These are phyloP conservation scores for Parascotia fuliginaria DNA, from an alignment of 2,888 invertebrate genomes.

Conservation along the genomic window DNA sequence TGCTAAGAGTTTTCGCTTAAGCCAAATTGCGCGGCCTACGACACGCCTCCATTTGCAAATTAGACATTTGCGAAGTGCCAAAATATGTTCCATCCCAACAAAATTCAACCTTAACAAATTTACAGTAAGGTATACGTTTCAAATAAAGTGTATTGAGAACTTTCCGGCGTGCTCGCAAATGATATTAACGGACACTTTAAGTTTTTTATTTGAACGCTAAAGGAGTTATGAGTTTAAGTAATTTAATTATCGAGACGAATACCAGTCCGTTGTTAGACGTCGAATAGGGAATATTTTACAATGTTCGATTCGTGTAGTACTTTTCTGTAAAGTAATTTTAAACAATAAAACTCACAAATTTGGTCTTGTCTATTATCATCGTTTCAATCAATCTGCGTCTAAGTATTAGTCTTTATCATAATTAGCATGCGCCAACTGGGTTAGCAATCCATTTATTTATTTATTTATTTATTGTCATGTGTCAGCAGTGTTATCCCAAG, in stretches of 20 bases:
- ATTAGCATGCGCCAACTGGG: too few species aligned
- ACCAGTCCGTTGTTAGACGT: conserved; percentile 11
- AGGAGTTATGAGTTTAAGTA: conserved; percentile 48
- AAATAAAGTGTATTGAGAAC: conserved; percentile 7
- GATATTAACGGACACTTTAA: conserved; percentile 50
- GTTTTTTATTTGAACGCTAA: conserved; percentile 46
- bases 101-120: conserved; percentile 34
- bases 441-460: too few species aligned
- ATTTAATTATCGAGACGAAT: conserved; percentile 43
- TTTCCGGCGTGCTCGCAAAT: conserved; percentile 44
- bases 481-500: too few species aligned
- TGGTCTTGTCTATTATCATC: too few species aligned
- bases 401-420: too few species aligned
- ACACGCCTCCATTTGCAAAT: conserved; percentile 84
- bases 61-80: conserved; percentile 60
- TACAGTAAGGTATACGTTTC: conserved; percentile 23
- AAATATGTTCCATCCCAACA: conserved; percentile 21
- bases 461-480: too few species aligned
- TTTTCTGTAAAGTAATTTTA: too few species aligned
- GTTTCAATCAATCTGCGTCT: too few species aligned
- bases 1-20: conserved; percentile 75
- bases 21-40: conserved; percentile 79
- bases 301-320: neutral
- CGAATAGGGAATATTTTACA: neutral
- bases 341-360: too few species aligned